These are phyloP conservation scores for Acanthurus leucopareius DNA, from an alignment of 2,797 vertebrate species.

Conservation along the genomic window DNA sequence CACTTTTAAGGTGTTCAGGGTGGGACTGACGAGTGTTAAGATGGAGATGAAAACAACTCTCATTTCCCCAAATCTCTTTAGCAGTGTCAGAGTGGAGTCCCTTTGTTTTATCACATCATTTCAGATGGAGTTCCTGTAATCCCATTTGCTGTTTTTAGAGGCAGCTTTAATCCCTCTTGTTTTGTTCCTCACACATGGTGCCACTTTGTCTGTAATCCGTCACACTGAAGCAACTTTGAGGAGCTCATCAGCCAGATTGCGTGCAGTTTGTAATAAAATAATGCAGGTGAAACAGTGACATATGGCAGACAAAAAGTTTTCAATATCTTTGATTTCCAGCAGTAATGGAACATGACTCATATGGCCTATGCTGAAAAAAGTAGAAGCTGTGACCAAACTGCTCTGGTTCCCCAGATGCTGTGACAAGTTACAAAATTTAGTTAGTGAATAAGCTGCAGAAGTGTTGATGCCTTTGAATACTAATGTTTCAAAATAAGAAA, in stretches of 20 bases:
- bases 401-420: too few relatives aligned
- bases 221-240: background rate
- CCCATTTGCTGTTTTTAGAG: background rate
- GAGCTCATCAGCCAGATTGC: background rate
- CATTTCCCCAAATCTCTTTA: background rate
- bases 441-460: too few relatives aligned
- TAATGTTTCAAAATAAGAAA: too few relatives aligned
- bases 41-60: background rate
- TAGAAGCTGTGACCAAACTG: too few relatives aligned
- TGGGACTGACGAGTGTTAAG: background rate
- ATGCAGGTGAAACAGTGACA: too few relatives aligned
- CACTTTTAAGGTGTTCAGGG: background rate
- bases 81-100: background rate
- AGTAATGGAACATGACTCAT: too few relatives aligned
- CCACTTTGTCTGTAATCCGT: conserved; percentile 9
- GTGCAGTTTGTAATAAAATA: background rate
- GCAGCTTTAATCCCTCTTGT: background rate
- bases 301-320: too few relatives aligned
- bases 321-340: too few relatives aligned
- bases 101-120: background rate
- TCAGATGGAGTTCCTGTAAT: background rate
- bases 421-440: too few relatives aligned
- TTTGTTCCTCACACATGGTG: conserved; percentile 2
- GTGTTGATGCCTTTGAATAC: too few relatives aligned
- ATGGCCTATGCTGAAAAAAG: too few relatives aligned